A percentile compares a stretch with the other conserved stretches of the same genome.
phyloP scores from a whole-genome alignment of 2,113 vertebrate genomes.

The Pteruthius melanotis region DNA sequence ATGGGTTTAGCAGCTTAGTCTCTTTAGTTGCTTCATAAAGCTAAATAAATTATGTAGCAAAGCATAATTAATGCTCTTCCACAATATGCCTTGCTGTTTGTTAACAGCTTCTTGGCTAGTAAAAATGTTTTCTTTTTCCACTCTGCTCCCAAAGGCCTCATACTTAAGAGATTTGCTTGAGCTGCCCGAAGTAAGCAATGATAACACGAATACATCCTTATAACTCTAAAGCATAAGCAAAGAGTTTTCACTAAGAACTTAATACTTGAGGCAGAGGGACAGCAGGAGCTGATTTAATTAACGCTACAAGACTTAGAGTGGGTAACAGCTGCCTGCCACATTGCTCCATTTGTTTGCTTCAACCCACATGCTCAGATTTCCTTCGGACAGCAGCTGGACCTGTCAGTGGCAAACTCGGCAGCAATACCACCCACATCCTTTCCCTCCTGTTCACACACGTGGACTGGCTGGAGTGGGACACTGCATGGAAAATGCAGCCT shows the following conservation, averaged over 20 bases:
- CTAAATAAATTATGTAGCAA: neutral
- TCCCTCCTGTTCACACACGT: accelerated
- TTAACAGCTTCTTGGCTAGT: neutral
- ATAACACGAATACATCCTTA: neutral
- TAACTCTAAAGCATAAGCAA: neutral
- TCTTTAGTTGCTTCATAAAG: neutral
- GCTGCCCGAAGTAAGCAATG: neutral
- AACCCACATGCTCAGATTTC: neutral
- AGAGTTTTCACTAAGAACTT: neutral
- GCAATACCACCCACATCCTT: neutral
- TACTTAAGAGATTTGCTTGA: neutral
- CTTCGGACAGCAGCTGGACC: neutral
- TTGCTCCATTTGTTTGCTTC: neutral
- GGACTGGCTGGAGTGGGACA: neutral
- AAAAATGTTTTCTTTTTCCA: neutral
- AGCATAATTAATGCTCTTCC: neutral
- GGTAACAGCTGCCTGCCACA: neutral
- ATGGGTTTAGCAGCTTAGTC: neutral
- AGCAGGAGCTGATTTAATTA: neutral
- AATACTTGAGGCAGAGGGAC: neutral
- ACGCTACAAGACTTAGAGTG: accelerated
- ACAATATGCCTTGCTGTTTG: neutral
- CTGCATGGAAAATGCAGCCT: neutral
- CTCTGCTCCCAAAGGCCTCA: neutral
- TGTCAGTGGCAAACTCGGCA: neutral